phyloP scores from a whole-genome alignment of 2,888 invertebrate genomes.

The Peribatodes rhomboidaria region DNA sequence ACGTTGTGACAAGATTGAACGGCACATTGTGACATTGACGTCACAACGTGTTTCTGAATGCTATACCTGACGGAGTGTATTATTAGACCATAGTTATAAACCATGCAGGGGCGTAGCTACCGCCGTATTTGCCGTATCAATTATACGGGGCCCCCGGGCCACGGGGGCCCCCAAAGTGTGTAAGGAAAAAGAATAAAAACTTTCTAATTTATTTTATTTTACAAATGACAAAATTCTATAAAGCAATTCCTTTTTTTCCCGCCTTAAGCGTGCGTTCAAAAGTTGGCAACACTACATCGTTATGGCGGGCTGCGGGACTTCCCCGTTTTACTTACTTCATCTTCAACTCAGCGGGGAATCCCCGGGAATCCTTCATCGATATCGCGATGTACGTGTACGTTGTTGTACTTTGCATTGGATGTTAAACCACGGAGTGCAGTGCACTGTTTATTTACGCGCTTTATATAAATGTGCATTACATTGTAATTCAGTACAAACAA shows the following conservation, averaged over 20 bases:
- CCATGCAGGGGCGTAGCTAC: background rate
- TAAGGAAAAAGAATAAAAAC: too few relatives aligned
- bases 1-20: too few relatives aligned
- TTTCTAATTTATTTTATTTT: too few relatives aligned
- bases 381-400: slow-evolving; percentile 33
- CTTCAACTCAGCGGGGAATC: slow-evolving; percentile 12
- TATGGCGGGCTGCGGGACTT: slow-evolving; percentile 3
- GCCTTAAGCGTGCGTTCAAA: slow-evolving; percentile 3
- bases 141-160: slow-evolving; percentile 1
- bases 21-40: too few relatives aligned
- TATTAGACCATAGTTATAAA: too few relatives aligned
- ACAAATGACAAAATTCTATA: background rate
- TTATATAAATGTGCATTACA: slow-evolving; percentile 38
- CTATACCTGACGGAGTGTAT: too few relatives aligned
- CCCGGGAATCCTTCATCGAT: slow-evolving; percentile 30
- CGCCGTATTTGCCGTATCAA: slow-evolving; percentile 3
- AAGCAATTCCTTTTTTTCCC: slow-evolving; percentile 3
- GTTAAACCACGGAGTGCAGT: slow-evolving; percentile 29
- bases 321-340: slow-evolving; percentile 3
- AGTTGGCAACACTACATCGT: slow-evolving; percentile 3
- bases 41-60: too few relatives aligned
- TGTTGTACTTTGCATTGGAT: slow-evolving; percentile 31
- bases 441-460: slow-evolving; percentile 40
- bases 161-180: too few relatives aligned
- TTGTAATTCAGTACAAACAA: slow-evolving; percentile 40